Percentiles rank a stretch among this genome's conserved stretches.
Conservation (phyloP, 2,888 invertebrate species). For the Drosophila limbata region DNA sequence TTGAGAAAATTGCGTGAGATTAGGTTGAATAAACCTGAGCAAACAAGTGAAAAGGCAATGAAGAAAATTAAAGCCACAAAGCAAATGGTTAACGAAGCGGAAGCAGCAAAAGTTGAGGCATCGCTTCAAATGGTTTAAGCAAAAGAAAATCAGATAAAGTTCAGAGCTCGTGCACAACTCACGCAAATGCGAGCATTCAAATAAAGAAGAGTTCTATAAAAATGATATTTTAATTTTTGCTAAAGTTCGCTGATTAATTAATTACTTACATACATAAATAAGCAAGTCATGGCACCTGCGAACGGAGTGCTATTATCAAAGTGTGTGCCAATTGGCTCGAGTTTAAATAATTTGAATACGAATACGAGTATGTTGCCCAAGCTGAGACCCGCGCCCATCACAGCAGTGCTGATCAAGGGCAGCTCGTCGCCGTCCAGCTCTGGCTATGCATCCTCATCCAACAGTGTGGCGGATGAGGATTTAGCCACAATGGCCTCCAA, state of each 20-base stretch:
- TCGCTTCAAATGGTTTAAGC: constrained; percentile 50
- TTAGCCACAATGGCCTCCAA: constrained; percentile 15
- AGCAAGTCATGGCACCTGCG: constrained; percentile 63
- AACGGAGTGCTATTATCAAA: constrained; percentile 83
- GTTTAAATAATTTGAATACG: constrained; percentile 72
- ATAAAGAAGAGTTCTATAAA: constrained; percentile 26
- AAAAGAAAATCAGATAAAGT: constrained; percentile 60
- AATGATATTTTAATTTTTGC: constrained; percentile 53
- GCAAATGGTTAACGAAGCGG: constrained; percentile 51
- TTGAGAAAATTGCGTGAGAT: constrained; percentile 70
- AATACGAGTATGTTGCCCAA: constrained; percentile 71
- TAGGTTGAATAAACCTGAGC: constrained; percentile 43
- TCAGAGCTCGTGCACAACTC: constrained; percentile 48
- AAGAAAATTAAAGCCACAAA: constrained; percentile 65
- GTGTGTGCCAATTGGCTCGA: constrained; percentile 81
- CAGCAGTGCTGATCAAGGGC: constrained; percentile 57
- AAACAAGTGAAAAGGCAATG: constrained; percentile 60
- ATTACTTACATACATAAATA: constrained; percentile 14
- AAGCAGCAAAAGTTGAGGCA: constrained; percentile 44
- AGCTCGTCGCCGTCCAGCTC: constrained; percentile 56
- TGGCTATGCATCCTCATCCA: constrained; percentile 66
- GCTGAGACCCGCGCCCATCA: constrained; percentile 61
- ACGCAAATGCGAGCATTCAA: constrained; percentile 27
- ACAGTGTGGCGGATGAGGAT: constrained; percentile 64
- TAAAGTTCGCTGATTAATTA: constrained; percentile 14